These are phyloP conservation scores for Drosophila mercatorum DNA, from an alignment of 2,888 invertebrate species.

Conservation along the genomic window DNA sequence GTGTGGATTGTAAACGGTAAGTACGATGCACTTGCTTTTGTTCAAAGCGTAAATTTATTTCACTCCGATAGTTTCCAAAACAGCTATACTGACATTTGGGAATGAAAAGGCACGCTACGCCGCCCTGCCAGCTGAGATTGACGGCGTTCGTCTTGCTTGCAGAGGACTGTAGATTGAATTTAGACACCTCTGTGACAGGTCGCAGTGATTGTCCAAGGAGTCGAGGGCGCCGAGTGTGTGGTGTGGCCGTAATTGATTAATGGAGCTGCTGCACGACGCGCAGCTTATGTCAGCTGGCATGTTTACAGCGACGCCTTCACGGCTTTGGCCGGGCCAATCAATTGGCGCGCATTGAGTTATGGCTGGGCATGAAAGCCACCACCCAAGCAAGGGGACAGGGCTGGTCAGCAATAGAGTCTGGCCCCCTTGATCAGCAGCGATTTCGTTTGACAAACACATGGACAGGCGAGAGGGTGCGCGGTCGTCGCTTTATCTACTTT, in stretches of 20 bases:
- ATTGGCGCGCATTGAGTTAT: slow-evolving; percentile 63
- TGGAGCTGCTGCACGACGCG: slow-evolving; percentile 70
- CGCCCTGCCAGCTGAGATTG: slow-evolving; percentile 42
- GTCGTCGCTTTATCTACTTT: slow-evolving; percentile 60
- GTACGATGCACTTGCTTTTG: slow-evolving; percentile 29
- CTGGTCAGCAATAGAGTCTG: slow-evolving; percentile 41
- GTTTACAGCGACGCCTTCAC: slow-evolving; percentile 40
- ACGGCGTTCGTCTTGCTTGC: slow-evolving; percentile 25
- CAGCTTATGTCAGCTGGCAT: slow-evolving; percentile 69
- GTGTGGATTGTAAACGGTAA: background rate
- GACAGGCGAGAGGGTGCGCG: slow-evolving; percentile 22
- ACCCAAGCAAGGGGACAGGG: slow-evolving; percentile 10
- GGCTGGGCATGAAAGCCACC: slow-evolving; percentile 41
- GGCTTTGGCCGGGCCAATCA: slow-evolving; percentile 48
- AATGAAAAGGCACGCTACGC: slow-evolving; percentile 25
- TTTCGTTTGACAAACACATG: slow-evolving; percentile 28
- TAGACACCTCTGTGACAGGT: slow-evolving; percentile 61
- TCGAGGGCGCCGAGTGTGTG: slow-evolving; percentile 26
- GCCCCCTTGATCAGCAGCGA: slow-evolving; percentile 35
- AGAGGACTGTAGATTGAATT: slow-evolving; percentile 46
- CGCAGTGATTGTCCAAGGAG: slow-evolving; percentile 42
- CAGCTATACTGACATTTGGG: slow-evolving; percentile 33
- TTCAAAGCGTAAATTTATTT: slow-evolving; percentile 33
- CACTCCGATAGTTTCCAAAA: slow-evolving; percentile 19
- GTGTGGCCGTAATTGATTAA: slow-evolving; percentile 81